Conservation (phyloP, 2,113 vertebrate species). For the Anhinga anhinga region DNA sequence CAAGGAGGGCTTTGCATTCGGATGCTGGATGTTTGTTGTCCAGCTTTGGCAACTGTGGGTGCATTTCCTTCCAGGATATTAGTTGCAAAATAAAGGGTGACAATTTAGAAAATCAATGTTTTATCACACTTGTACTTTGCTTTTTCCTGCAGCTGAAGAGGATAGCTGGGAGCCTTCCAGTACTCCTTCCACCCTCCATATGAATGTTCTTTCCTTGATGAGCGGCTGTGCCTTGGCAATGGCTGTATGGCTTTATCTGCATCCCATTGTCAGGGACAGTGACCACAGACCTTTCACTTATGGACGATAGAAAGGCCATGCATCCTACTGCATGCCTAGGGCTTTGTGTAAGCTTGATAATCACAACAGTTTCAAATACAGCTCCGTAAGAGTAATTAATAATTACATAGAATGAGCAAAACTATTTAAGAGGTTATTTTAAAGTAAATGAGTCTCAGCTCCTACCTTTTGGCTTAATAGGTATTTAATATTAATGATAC, state of each 20-base stretch:
- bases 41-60: not conserved
- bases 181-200: not conserved
- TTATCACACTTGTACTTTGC: not conserved
- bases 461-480: not conserved
- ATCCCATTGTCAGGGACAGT: not conserved
- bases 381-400: not conserved
- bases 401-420: not conserved
- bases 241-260: not conserved
- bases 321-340: not conserved
- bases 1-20: not conserved
- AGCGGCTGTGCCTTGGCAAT: not conserved
- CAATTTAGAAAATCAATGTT: not conserved
- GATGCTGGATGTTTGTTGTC: not conserved
- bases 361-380: not conserved
- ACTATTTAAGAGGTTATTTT: not conserved
- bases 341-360: not conserved
- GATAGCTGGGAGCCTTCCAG: not conserved
- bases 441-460: not conserved
- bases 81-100: not conserved
- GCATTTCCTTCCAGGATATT: not conserved
- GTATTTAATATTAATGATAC: not conserved
- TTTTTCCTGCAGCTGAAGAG: not conserved
- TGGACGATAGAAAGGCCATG: accelerated
- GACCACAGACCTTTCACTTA: not conserved
- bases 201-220: not conserved